Conservation (phyloP, 1,140 invertebrate species). For the Achroia grisella region DNA sequence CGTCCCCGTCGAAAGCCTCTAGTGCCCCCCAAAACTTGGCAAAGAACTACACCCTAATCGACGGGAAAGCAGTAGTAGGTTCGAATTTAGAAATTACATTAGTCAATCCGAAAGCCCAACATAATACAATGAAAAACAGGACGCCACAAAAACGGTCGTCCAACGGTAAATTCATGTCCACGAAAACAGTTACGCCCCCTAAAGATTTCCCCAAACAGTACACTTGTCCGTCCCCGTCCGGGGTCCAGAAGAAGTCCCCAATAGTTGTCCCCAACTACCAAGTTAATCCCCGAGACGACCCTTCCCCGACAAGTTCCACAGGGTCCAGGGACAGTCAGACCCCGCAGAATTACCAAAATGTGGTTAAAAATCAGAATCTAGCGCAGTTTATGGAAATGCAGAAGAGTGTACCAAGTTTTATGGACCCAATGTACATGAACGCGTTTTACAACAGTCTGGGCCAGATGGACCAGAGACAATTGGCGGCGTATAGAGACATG, state of each 20-base stretch:
- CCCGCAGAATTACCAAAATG: conserved; percentile 24
- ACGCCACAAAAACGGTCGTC: conserved; percentile 54
- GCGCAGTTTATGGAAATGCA: conserved; percentile 44
- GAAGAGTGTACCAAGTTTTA: conserved; percentile 33
- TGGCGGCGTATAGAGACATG: conserved; percentile 47
- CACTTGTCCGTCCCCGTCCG: conserved; percentile 21
- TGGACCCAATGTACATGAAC: conserved; percentile 61
- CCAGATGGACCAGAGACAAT: conserved; percentile 44
- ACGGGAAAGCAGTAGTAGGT: conserved; percentile 60
- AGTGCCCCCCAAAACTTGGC: conserved; percentile 47
- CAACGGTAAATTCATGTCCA: conserved; percentile 60
- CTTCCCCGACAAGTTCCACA: conserved; percentile 30
- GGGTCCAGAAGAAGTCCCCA: conserved; percentile 25
- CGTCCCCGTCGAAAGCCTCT: conserved; percentile 27
- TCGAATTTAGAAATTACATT: conserved; percentile 78
- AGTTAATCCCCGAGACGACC: conserved; percentile 26
- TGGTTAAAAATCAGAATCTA: conserved; percentile 29
- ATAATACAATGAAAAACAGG: conserved; percentile 29
- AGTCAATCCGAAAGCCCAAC: conserved; percentile 61
- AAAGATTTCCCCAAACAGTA: conserved; percentile 37
- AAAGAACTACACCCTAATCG: conserved; percentile 53
- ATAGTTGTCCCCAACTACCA: conserved; percentile 51
- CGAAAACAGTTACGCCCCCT: conserved; percentile 48
- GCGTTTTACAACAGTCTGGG: conserved; percentile 55
- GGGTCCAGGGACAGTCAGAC: conserved; percentile 22